A percentile compares a stretch with the other conserved stretches of the same genome.
Evolutionary conservation across 2,797 vertebrate species (phyloP).

Genomic region (Coregonus suidteri): DNA sequence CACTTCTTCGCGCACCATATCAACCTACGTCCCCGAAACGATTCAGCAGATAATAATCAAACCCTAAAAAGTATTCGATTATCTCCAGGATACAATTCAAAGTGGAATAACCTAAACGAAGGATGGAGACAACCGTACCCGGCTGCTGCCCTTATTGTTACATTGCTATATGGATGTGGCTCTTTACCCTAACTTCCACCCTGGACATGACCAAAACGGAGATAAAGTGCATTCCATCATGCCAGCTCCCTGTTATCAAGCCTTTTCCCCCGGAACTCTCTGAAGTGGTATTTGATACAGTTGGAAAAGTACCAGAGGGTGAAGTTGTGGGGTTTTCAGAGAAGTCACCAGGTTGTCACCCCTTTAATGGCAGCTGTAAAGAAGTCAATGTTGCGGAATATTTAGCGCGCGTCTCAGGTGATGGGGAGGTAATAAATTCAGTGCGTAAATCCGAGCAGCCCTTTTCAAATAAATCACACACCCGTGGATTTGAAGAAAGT

Average conservation of each 20-base stretch:
- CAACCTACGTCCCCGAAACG: conserved; percentile 61
- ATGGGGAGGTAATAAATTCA: conserved; percentile 55
- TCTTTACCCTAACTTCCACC: conserved; percentile 70
- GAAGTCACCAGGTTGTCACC: conserved; percentile 22
- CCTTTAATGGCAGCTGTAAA: conserved; percentile 18
- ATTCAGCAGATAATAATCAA: conserved; percentile 61
- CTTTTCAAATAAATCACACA: conserved; percentile 35
- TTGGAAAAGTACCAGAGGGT: conserved; percentile 45
- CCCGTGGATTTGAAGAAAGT: conserved; percentile 11
- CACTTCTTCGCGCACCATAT: conserved; percentile 64
- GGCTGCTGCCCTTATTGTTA: conserved; percentile 51
- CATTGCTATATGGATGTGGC: conserved; percentile 66
- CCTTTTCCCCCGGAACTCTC: conserved; percentile 47
- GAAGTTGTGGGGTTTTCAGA: conserved; percentile 55
- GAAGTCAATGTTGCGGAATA: conserved; percentile 40
- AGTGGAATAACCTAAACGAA: conserved; percentile 42
- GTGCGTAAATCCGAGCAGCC: neutral
- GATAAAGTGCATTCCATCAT: conserved; percentile 78
- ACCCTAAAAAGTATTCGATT: conserved; percentile 42
- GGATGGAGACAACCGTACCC: conserved; percentile 68
- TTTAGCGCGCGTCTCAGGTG: conserved; percentile 28
- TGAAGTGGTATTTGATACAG: conserved; percentile 45
- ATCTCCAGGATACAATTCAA: conserved; percentile 45
- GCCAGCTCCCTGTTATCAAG: conserved; percentile 56
- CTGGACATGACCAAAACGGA: conserved; percentile 73